These are phyloP conservation scores for Orchestia grillus DNA, from an alignment of 1,140 invertebrate species.

Conservation along the genomic window DNA sequence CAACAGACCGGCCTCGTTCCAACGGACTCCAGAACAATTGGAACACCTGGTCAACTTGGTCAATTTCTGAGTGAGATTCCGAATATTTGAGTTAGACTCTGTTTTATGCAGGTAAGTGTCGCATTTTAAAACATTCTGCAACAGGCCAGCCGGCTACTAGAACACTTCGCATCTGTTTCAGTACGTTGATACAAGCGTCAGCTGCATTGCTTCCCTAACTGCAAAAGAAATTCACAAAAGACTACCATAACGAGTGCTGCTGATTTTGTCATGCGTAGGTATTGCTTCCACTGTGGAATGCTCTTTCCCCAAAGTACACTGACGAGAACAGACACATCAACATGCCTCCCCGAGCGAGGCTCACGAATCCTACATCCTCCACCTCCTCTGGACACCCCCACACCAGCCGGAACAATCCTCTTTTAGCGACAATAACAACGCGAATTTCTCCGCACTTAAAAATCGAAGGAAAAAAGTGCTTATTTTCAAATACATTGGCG, in stretches of 20 bases:
- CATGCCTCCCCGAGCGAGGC: not conserved
- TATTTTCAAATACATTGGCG: not conserved
- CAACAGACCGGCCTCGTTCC: too few species aligned
- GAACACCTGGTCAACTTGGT: too few species aligned
- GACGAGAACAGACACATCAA: not conserved
- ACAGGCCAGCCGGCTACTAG: too few species aligned
- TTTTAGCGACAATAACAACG: not conserved
- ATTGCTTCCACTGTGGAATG: not conserved
- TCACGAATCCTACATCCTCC: not conserved
- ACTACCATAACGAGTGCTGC: too few species aligned
- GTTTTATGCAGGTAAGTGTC: too few species aligned
- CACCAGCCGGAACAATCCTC: not conserved
- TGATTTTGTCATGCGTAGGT: not conserved
- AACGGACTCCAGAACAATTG: too few species aligned
- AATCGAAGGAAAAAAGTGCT: not conserved
- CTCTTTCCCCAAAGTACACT: not conserved
- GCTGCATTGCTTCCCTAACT: not conserved
- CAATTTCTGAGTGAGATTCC: too few species aligned
- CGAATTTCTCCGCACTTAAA: not conserved
- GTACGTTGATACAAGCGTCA: too few species aligned
- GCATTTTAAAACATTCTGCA: too few species aligned
- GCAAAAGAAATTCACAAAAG: too few species aligned
- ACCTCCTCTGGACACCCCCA: not conserved
- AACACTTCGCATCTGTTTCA: too few species aligned
- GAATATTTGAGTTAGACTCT: too few species aligned